Evolutionary conservation across 2,888 invertebrate species (phyloP), one percentile per base, ranked within the genome.

Genomic region (Himalopsyche japonica): DNA sequence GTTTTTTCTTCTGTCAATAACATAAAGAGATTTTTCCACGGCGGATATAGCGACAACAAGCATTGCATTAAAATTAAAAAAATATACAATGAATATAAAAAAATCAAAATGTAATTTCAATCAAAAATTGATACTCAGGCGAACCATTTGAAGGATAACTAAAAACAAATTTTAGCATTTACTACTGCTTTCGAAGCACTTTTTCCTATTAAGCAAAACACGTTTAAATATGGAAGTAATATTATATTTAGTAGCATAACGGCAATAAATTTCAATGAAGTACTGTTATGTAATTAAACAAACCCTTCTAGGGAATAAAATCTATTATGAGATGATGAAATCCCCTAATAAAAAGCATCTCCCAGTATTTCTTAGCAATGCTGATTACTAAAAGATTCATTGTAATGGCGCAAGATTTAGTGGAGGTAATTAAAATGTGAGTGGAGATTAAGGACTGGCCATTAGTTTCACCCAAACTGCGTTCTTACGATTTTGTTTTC

Each of bases 371-470:
- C 81, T 70, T 34, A 82, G 70, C 57, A 77, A 78, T 78, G 82
- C 82, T 82, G 82, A 82, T 82, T 82, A 79, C 79, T 79, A 20
- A 43, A 48, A 80, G 82, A 84, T 82, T 79, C 82, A 84, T 84
- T 78, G 81, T 81, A 81, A 81, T 81, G 85, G 83, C 79, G n/a
- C 24, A 64, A 79, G 84, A 82, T 84, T 82, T 79, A 80, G 64
- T 76, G 78, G 78, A 43, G 82, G 84, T 86, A 86, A 86, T 86
- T 86, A 86, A 86, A 86, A 84, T 82, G 82, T 84, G 77, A 82
- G 84, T 77, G 79, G 82, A 81, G 86, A 84, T 84, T 82, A 82
- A 84, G 84, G 48, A 77, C 77, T 37, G 84, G 34, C 82, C 82
- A 85, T 85, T 85, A 79, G 81, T 85, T 57, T 57, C 57, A 81